A percentile compares a stretch with the other conserved stretches of the same genome.
phyloP scores from a whole-genome alignment of 1,140 invertebrate species.

The Episyrphus balteatus region DNA sequence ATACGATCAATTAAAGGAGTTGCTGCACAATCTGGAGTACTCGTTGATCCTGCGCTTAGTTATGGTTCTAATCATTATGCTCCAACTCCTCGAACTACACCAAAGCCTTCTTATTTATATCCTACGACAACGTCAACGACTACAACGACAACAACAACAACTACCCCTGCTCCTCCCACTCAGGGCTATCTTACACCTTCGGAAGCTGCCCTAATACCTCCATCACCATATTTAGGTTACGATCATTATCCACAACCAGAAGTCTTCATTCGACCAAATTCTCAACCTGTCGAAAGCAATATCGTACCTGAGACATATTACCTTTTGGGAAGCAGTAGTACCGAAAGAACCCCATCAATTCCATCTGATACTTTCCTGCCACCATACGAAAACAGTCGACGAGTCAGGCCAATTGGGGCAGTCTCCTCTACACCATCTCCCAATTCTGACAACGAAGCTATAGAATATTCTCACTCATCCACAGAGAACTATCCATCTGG shows the following conservation, averaged over 20 bases:
- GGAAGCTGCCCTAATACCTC: conserved; percentile 27
- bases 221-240: conserved; percentile 24
- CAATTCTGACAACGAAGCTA: conserved; percentile 12
- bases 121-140: conserved; percentile 11
- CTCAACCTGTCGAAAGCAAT: neutral
- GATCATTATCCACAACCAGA: conserved; percentile 24
- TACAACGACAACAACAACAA: conserved; percentile 16
- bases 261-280: neutral
- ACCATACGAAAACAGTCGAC: conserved; percentile 16
- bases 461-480: conserved; percentile 3
- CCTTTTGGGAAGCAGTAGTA: neutral
- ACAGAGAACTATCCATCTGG: neutral
- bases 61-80: neutral
- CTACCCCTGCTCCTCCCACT: conserved; percentile 17
- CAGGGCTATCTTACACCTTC: conserved; percentile 35
- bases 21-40: conserved; percentile 50
- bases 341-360: neutral
- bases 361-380: conserved; percentile 15
- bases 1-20: conserved; percentile 57
- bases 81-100: conserved; percentile 17
- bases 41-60: conserved; percentile 37
- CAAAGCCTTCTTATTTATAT: conserved; percentile 13
- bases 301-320: neutral
- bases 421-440: conserved; percentile 19
- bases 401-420: conserved; percentile 15